Percentiles rank a stretch among this genome's conserved stretches.
These are phyloP conservation scores for Microcebus murinus DNA, from an alignment of 2,113 vertebrate genomes.

Conservation along the genomic window DNA sequence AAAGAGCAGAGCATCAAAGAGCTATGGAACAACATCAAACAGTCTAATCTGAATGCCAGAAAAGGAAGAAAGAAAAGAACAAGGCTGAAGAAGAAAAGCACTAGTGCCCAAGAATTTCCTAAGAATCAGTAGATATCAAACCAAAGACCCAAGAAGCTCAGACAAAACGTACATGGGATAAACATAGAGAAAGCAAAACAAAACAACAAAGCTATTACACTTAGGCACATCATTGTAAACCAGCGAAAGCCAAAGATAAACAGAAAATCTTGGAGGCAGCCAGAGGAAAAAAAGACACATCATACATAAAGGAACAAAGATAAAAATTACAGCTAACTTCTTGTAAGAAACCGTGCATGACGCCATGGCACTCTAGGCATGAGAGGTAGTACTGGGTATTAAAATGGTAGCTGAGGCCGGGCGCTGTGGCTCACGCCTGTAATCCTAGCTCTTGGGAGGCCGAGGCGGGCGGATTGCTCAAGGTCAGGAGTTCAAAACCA, in stretches of 20 bases:
- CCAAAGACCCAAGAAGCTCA: background rate
- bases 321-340: background rate
- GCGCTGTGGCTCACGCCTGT: too few species aligned
- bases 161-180: too few species aligned
- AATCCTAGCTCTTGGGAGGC: too few species aligned
- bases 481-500: too few species aligned
- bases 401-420: rapidly evolving
- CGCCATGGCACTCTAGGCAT: too few species aligned
- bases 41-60: background rate
- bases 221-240: background rate
- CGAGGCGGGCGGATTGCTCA: too few species aligned
- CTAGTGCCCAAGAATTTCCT: too few species aligned
- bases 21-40: background rate
- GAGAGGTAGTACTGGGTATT: background rate
- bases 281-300: background rate
- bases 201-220: background rate
- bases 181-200: background rate
- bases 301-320: background rate
- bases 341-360: too few species aligned
- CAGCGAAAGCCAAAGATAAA: background rate
- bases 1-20: background rate
- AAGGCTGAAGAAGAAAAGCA: background rate
- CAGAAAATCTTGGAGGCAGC: background rate
- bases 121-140: background rate
- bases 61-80: background rate